Percentiles rank a stretch among this genome's conserved stretches.
phyloP scores from a whole-genome alignment of 2,888 invertebrate species.

The Magallana nippona region DNA sequence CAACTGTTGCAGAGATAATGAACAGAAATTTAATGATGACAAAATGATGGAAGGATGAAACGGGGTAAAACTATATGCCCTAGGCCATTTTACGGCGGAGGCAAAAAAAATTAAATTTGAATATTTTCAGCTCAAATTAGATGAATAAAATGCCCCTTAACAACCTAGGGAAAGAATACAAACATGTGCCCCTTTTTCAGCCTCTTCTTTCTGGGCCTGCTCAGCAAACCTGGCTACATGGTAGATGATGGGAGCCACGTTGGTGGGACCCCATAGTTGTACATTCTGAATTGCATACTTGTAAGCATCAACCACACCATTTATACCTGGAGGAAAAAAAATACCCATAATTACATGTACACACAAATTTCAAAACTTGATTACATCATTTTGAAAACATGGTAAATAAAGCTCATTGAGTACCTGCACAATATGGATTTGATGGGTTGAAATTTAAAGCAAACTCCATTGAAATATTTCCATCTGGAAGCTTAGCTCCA shows the following conservation, averaged over 20 bases:
- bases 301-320: slow-evolving; percentile 77
- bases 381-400: no score
- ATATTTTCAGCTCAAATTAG: background rate
- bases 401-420: background rate
- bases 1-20: no score
- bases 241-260: slow-evolving; percentile 77
- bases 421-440: slow-evolving; percentile 78
- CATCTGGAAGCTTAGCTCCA: slow-evolving; percentile 76
- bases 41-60: no score
- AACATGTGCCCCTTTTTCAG: slow-evolving; percentile 72
- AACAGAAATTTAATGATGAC: no score
- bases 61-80: no score
- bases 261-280: slow-evolving; percentile 78
- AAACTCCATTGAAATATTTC: slow-evolving; percentile 76
- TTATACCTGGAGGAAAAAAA: slow-evolving; percentile 68
- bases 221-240: slow-evolving; percentile 78
- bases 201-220: slow-evolving; percentile 72
- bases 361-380: background rate
- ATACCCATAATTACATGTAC: background rate
- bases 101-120: no score
- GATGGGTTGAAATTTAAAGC: slow-evolving; percentile 76
- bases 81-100: no score
- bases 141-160: no score
- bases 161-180: slow-evolving; percentile 43
- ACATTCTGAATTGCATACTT: slow-evolving; percentile 73